Percentiles rank a stretch among this genome's conserved stretches.
Conservation (phyloP, 2,888 invertebrate species). For the Hydropsyche betteni region DNA sequence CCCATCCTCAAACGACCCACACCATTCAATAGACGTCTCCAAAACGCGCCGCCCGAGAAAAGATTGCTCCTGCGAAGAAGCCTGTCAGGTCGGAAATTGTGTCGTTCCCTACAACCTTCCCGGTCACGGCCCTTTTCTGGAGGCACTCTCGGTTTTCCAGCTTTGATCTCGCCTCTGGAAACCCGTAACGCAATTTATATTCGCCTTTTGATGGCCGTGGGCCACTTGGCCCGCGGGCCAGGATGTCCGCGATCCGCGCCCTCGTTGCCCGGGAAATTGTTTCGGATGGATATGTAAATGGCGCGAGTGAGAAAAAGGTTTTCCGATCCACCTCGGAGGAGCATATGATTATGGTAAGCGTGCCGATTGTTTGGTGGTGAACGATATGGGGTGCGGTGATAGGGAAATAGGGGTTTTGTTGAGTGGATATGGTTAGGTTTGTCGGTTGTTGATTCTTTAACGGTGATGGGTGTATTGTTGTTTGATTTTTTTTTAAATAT, state of each 20-base stretch:
- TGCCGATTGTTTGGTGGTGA: too few relatives aligned
- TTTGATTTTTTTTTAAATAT: too few relatives aligned
- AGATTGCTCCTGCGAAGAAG: constrained; percentile 39
- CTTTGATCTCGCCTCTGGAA: constrained; percentile 14
- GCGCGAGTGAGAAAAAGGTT: background rate
- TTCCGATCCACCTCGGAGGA: too few relatives aligned
- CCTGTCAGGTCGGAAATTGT: constrained; percentile 47
- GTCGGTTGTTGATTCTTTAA: too few relatives aligned
- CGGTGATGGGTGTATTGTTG: too few relatives aligned
- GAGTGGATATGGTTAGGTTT: too few relatives aligned
- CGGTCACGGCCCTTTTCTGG: background rate
- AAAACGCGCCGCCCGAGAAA: constrained; percentile 21
- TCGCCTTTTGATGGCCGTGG: constrained; percentile 25
- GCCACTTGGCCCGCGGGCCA: background rate
- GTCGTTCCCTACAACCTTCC: constrained; percentile 34
- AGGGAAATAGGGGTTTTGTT: too few relatives aligned
- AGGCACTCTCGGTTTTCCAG: constrained; percentile 22
- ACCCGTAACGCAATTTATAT: constrained; percentile 14
- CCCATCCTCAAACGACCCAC: background rate
- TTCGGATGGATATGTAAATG: constrained; percentile 5
- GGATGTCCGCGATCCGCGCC: constrained; percentile 10
- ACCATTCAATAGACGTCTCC: constrained; percentile 39
- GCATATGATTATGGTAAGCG: too few relatives aligned
- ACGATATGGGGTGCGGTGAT: too few relatives aligned
- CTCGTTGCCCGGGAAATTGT: constrained; percentile 8